phyloP scores from a whole-genome alignment of 2,797 vertebrate species.

The Liparis tanakae region DNA sequence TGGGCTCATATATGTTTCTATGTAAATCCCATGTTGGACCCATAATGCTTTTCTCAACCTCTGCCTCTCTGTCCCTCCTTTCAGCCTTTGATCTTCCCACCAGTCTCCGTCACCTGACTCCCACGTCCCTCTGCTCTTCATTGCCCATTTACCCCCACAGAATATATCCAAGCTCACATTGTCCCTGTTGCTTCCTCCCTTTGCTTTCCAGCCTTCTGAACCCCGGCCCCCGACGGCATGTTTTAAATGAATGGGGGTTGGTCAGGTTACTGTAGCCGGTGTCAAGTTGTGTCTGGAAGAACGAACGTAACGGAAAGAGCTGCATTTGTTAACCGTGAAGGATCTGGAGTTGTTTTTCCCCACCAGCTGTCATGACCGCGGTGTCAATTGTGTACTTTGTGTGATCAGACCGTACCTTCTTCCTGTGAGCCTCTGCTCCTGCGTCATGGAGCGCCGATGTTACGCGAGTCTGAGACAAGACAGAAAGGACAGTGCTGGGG shows the following conservation, averaged over 20 bases:
- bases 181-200: not conserved
- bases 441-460: constrained; percentile 65
- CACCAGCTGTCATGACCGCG: too few relatives aligned
- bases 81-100: too few relatives aligned
- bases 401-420: constrained; percentile 65
- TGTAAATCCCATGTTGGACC: not conserved
- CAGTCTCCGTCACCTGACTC: not conserved
- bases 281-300: not conserved
- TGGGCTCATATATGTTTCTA: not conserved
- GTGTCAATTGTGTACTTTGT: too few relatives aligned
- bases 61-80: not conserved
- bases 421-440: constrained; percentile 50
- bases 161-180: not conserved
- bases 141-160: not conserved
- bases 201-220: not conserved
- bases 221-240: not conserved
- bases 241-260: not conserved
- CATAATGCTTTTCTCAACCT: too few relatives aligned
- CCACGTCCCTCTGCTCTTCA: not conserved
- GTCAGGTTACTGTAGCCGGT: not conserved
- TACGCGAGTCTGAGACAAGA: constrained; percentile 72
- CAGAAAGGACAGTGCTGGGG: not conserved
- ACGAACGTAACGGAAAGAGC: too few relatives aligned
- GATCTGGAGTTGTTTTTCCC: too few relatives aligned
- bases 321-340: too few relatives aligned